Base-by-base conservation (phyloP, 2,888 invertebrate species). In the Caenorhabditis doughertyi region DNA sequence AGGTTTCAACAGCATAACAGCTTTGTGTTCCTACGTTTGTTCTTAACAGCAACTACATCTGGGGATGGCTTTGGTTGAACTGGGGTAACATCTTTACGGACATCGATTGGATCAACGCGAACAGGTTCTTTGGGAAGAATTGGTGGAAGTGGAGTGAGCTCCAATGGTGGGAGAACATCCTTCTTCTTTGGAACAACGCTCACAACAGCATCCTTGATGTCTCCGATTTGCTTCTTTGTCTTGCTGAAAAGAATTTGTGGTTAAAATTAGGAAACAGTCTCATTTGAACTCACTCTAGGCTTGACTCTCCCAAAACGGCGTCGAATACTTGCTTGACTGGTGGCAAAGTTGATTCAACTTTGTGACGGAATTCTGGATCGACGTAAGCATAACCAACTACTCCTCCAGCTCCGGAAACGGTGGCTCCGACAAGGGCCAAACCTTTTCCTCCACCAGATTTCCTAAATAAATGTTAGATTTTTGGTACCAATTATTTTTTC, bases 371-470 rank as follows among this genome's bases (percentile, higher is more conserved):
- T 56, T 85, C 84, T 9, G 88, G 87, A 58, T 90, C 89, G 16
- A 84, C 85, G 53, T 89, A 89, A 4, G 89, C 88, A 77, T 89
- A 89, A 49, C 88, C 89, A 42, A 88, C 81, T 9, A 87, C 85
- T 51, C 89, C 89, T 35, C 87, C 89, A 16, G 85, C 86, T 9
- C 84, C 89, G n/a, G 80, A 88, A 9, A 85, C 49, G 13, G 82
- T 79, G 2, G 67, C 84, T 27, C 84, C 81, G 23, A 84, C 79
- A 3, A 81, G 55, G 7, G 81, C 81, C 18, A 88, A 44, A 29
- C 83, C 84, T 47, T 83, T 84, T 21, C 86, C 85, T 35, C 85
- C 84, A 7, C 84, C 86, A 27, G 86, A 82, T 71, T 84, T 85
- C 49, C 86, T 85, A 32, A 27, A 79, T 76, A 58, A 21, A 0